Base-by-base conservation (phyloP, 2,113 vertebrate genomes). In the Malurus melanocephalus region DNA sequence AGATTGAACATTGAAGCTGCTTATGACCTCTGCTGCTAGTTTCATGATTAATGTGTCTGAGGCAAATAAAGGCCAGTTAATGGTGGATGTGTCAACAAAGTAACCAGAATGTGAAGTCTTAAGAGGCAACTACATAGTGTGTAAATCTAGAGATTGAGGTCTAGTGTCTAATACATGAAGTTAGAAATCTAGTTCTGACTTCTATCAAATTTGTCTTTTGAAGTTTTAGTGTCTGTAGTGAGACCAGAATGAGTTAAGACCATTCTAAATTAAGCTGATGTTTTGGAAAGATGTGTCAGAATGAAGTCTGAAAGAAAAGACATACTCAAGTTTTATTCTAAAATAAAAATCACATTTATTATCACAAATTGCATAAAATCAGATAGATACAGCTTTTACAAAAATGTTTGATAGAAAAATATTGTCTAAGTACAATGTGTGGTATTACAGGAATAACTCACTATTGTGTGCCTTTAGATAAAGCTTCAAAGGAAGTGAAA, bases 291-390 rank as follows among this genome's bases (percentile, higher is more conserved):
- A 26, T 24, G 12, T 32, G 24, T 79, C 64, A 64, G 52, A 89
- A 74, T 9, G 26, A n/a, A 33, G 33, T 45, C 56, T 66, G 43
- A 86, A 80, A 89, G n/a, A 91, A 93, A 78, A 91, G n/a, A 85
- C 53, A 12, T 65, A 92, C 71, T 75, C 91, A 77, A 68, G 87
- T 81, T 97, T 96, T 97, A 97, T 94, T 97, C 93, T 97, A 98
- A 98, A 98, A 98, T 98, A 98, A 97, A 97, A 94, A 92, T 93
- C 94, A 97, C 96, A 95, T 98, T 97, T 98, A 97, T 97, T 97
- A 97, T 97, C 95, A 97, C 97, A 98, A 98, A 94, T 97, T 95
- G 96, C 97, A 97, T 97, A 97, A 97, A 98, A 97, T 96, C 90
- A 96, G 96, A 95, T 93, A 96, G 96, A 95, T 95, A 96, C 96